These are phyloP conservation scores for Telmatochromis sp. DNA, from an alignment of 2,113 vertebrate species.

Conservation along the genomic window DNA sequence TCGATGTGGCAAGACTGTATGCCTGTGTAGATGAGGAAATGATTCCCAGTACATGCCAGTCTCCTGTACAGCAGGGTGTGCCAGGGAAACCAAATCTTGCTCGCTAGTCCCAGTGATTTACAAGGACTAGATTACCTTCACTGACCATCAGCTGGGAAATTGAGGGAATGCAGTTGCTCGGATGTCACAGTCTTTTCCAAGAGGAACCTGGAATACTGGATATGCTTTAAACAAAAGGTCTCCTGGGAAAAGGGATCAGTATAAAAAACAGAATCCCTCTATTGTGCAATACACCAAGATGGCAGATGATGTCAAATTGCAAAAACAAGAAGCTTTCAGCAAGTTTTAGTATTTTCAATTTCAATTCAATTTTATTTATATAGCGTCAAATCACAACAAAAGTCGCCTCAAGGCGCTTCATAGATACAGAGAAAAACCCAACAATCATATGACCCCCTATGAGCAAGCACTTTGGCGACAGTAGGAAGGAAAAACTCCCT, in stretches of 20 bases:
- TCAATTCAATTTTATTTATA: no score
- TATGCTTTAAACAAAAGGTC: not conserved
- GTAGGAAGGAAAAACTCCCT: no score
- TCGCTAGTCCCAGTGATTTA: not conserved
- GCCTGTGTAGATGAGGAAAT: not conserved
- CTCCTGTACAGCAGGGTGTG: not conserved
- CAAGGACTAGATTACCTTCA: not conserved
- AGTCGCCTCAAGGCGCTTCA: no score
- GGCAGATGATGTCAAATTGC: not conserved
- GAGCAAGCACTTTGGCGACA: no score
- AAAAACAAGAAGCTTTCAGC: not conserved
- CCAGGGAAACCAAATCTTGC: not conserved
- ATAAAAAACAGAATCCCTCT: not conserved
- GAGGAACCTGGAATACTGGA: not conserved
- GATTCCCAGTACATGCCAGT: not conserved
- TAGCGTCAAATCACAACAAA: no score
- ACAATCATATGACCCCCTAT: no score
- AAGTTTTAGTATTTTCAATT: not conserved
- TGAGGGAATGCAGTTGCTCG: not conserved
- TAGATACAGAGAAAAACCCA: no score
- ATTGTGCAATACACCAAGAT: not conserved
- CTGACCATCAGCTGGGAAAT: not conserved
- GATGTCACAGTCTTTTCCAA: not conserved
- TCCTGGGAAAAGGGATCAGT: not conserved
- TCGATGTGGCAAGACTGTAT: not conserved